These are phyloP conservation scores for Nymphalis c-album DNA, from an alignment of 2,888 invertebrate genomes.

Conservation along the genomic window DNA sequence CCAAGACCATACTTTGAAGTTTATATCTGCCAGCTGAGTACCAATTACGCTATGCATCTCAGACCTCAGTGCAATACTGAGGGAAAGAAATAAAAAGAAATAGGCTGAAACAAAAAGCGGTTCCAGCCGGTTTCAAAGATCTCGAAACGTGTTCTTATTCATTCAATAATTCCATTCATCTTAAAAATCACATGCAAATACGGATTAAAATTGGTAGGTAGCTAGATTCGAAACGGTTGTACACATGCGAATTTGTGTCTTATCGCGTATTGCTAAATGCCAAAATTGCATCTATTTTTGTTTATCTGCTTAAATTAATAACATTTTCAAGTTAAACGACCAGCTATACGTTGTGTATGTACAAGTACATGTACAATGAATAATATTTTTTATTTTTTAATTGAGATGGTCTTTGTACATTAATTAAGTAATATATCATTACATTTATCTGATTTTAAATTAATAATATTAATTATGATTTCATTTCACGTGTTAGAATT, in stretches of 20 bases:
- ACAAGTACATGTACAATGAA: no score
- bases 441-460: no score
- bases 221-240: constrained; percentile 7
- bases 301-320: background rate
- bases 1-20: constrained; percentile 26
- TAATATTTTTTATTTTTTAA: background rate
- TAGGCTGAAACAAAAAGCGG: constrained; percentile 23
- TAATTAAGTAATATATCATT: no score
- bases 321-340: background rate
- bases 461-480: no score
- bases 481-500: no score
- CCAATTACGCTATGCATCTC: constrained; percentile 27
- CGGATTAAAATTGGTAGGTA: constrained; percentile 12
- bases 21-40: constrained; percentile 21
- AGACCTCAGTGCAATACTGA: constrained; percentile 8
- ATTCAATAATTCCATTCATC: constrained; percentile 37
- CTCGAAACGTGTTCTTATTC: constrained; percentile 41
- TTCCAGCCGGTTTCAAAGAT: constrained; percentile 18
- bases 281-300: background rate
- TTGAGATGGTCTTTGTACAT: no score
- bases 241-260: constrained; percentile 7
- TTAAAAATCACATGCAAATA: constrained; percentile 19
- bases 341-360: background rate
- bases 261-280: background rate
- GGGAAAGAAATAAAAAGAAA: constrained; percentile 21